Conservation (phyloP, 2,797 vertebrate species). For the Periparus ater region DNA sequence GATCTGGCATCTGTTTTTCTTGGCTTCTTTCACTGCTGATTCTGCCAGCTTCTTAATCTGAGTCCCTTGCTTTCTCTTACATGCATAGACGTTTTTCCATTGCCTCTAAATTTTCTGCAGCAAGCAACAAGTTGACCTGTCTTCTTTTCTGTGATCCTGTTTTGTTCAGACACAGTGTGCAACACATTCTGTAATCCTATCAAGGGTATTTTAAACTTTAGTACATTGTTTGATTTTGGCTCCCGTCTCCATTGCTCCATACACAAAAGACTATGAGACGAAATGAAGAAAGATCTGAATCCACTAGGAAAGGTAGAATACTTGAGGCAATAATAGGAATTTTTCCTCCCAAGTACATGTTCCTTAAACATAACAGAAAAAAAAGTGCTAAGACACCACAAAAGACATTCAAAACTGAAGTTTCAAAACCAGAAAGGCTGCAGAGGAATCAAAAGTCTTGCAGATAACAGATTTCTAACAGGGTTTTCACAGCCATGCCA, state of each 20-base stretch:
- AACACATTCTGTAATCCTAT: neutral
- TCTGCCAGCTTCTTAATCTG: constrained; percentile 30
- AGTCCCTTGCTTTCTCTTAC: neutral
- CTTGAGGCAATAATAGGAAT: neutral
- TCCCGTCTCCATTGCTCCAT: neutral
- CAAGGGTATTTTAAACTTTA: neutral
- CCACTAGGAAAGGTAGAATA: neutral
- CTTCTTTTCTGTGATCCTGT: neutral
- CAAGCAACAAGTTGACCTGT: neutral
- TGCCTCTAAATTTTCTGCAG: neutral
- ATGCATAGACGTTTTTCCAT: neutral
- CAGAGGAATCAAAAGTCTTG: neutral
- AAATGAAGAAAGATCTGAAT: neutral
- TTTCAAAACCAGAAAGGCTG: neutral
- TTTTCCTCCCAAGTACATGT: neutral
- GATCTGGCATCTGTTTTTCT: constrained; percentile 52
- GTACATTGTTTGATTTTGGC: neutral
- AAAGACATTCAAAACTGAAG: neutral
- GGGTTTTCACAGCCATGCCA: neutral
- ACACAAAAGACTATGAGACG: neutral
- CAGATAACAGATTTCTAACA: neutral
- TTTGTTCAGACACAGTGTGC: neutral
- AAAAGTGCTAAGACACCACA: neutral
- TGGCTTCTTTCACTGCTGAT: constrained; percentile 38
- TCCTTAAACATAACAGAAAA: neutral